These are phyloP conservation scores for Lasioglossum oenotherae DNA, from an alignment of 2,888 invertebrate genomes.

Conservation along the genomic window DNA sequence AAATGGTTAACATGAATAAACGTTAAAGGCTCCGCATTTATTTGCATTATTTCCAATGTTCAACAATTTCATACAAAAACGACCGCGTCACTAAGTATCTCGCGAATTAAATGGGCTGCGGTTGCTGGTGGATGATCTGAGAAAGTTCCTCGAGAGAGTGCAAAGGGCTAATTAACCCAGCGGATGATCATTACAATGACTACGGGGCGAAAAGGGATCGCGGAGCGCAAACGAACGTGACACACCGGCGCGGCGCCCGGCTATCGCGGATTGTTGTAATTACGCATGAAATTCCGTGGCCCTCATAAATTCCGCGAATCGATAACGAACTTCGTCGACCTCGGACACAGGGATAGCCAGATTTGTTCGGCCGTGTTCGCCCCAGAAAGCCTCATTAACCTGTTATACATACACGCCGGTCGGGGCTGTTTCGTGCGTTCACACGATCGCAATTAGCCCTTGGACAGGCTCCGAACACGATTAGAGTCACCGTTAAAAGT, in stretches of 20 bases:
- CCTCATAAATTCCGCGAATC: conserved; percentile 17
- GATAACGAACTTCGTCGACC: conserved; percentile 30
- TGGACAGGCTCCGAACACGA: not conserved
- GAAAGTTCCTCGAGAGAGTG: not conserved
- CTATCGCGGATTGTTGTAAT: conserved; percentile 12
- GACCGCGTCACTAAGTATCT: too few species aligned
- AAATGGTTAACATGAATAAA: too few species aligned
- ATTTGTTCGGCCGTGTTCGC: not conserved
- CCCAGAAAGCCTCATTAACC: not conserved
- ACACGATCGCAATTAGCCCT: not conserved
- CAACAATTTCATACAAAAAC: too few species aligned
- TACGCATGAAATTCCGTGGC: conserved; percentile 9
- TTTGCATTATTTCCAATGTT: too few species aligned
- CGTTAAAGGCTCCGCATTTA: too few species aligned
- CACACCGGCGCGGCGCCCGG: not conserved
- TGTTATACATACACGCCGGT: not conserved
- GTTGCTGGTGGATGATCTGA: not conserved
- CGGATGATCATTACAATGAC: conserved; percentile 21
- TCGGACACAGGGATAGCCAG: not conserved
- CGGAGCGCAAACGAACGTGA: conserved; percentile 19
- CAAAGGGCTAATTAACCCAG: conserved; percentile 11
- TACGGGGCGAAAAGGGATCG: not conserved
- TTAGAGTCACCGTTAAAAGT: not conserved
- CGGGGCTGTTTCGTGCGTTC: not conserved
- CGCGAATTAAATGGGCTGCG: not conserved